phyloP scores from a whole-genome alignment of 2,113 vertebrate genomes.

The Nansenia antarctica region DNA sequence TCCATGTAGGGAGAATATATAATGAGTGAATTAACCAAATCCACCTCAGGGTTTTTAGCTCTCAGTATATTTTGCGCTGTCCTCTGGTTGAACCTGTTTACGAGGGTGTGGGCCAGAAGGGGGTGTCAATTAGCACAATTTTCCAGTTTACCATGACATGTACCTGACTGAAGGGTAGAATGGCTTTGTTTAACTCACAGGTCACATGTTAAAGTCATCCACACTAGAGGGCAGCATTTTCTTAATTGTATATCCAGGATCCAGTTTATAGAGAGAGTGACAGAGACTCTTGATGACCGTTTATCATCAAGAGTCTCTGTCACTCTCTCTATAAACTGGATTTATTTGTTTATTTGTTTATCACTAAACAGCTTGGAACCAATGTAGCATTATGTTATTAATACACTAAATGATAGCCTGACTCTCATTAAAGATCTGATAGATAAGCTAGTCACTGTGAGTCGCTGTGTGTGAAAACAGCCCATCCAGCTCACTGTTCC shows the following conservation, averaged over 20 bases:
- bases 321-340: background rate
- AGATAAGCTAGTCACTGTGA: too few species aligned
- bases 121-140: background rate
- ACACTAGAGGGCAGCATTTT: conserved; percentile 3
- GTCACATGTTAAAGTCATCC: background rate
- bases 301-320: too few species aligned
- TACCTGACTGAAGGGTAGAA: background rate
- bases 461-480: too few species aligned
- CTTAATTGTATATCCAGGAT: background rate
- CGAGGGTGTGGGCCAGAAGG: background rate
- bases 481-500: too few species aligned
- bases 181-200: background rate
- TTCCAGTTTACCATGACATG: background rate
- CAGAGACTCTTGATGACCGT: too few species aligned
- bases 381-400: too few species aligned
- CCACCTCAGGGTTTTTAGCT: background rate
- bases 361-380: too few species aligned
- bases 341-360: too few species aligned
- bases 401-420: too few species aligned
- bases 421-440: too few species aligned
- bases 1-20: background rate
- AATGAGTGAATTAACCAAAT: background rate
- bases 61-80: background rate
- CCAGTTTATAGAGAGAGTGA: background rate
- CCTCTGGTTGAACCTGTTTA: background rate